These are phyloP conservation scores for Adoxophyes honmai DNA, from an alignment of 1,140 invertebrate genomes.

Conservation along the genomic window DNA sequence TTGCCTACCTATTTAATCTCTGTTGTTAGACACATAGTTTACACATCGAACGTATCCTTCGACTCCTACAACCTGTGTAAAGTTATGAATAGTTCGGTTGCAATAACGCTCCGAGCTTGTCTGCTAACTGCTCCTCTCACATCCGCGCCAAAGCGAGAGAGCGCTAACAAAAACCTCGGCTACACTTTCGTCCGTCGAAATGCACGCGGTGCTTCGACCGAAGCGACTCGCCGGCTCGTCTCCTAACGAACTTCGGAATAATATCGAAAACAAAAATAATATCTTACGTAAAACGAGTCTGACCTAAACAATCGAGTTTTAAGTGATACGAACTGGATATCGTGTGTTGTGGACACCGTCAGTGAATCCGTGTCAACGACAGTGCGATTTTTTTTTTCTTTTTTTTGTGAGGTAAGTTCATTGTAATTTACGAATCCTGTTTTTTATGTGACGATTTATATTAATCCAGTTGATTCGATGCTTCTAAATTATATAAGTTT, in stretches of 20 bases:
- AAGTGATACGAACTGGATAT: slow-evolving; percentile 35
- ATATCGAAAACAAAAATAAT: slow-evolving; percentile 42
- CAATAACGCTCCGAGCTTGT: too few species aligned
- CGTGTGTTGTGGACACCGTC: slow-evolving; percentile 28
- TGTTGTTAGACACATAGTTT: too few species aligned
- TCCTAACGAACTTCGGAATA: slow-evolving; percentile 50
- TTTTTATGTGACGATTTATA: too few species aligned
- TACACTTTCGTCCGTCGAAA: slow-evolving; percentile 75
- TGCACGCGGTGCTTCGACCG: slow-evolving; percentile 66
- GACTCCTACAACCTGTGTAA: too few species aligned
- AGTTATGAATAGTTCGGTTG: too few species aligned
- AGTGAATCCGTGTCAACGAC: slow-evolving; percentile 17
- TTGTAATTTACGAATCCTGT: neutral
- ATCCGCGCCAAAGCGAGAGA: slow-evolving; percentile 47
- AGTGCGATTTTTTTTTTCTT: slow-evolving; percentile 4
- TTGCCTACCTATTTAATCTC: too few species aligned
- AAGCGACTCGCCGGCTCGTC: slow-evolving; percentile 57
- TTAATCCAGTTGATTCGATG: too few species aligned
- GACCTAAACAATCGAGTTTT: slow-evolving; percentile 27
- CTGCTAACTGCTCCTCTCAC: slow-evolving; percentile 34
- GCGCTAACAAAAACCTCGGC: slow-evolving; percentile 73
- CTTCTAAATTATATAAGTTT: too few species aligned
- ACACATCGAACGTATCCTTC: too few species aligned
- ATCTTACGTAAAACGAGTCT: slow-evolving; percentile 1
- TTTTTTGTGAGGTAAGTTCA: slow-evolving; percentile 20